Evolutionary conservation across 2,888 invertebrate species (phyloP).

Genomic region (Alloscopus bannaensis): DNA sequence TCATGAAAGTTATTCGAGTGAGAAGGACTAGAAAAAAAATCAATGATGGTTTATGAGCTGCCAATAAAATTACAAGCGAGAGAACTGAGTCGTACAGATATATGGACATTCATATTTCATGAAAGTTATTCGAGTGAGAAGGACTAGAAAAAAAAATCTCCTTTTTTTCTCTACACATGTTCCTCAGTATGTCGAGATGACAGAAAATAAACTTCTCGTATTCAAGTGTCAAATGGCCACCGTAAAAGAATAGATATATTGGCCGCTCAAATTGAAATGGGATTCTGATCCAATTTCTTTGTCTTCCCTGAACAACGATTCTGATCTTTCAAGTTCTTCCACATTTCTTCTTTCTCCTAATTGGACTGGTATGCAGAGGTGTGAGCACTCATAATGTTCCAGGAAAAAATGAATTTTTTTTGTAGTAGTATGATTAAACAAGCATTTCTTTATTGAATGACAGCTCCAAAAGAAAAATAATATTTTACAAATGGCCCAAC

Average conservation of each 20-base stretch:
- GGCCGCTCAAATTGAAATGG: background rate
- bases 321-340: too few relatives aligned
- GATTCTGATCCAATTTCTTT: background rate
- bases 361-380: background rate
- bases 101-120: background rate
- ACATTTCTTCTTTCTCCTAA: background rate
- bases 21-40: conserved; percentile 6
- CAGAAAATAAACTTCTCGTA: background rate
- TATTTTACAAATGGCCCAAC: background rate
- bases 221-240: conserved; percentile 14
- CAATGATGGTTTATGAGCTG: conserved; percentile 39
- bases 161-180: background rate
- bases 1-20: too few relatives aligned
- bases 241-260: background rate
- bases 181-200: background rate
- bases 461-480: background rate
- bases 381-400: background rate
- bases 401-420: background rate
- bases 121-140: too few relatives aligned
- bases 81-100: too few relatives aligned
- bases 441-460: background rate
- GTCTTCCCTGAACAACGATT: background rate
- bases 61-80: conserved; percentile 51
- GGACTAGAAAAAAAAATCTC: too few relatives aligned
- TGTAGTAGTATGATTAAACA: background rate